A percentile compares a stretch with the other conserved stretches of the same genome.
Conservation (phyloP, 2,888 invertebrate species). For the Drosophila anceps region DNA sequence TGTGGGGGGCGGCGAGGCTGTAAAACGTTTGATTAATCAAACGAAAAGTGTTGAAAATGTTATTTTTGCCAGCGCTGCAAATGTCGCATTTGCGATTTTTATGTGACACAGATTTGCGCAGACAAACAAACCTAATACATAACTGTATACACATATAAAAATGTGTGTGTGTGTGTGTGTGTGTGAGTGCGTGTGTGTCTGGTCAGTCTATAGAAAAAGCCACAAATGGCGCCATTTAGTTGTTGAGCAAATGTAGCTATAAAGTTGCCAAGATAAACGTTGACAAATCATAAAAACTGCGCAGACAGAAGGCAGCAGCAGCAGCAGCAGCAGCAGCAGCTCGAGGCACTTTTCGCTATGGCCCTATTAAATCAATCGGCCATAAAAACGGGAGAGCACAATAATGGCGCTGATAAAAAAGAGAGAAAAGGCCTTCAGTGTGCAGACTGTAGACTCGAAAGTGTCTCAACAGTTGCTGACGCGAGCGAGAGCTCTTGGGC, state of each 20-base stretch:
- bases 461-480: slow-evolving; percentile 51
- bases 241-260: slow-evolving; percentile 66
- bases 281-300: slow-evolving; percentile 78
- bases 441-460: slow-evolving; percentile 14
- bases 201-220: slow-evolving; percentile 67
- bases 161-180: background rate
- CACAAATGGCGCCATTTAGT: slow-evolving; percentile 68
- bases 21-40: slow-evolving; percentile 73
- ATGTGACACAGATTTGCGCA: slow-evolving; percentile 68
- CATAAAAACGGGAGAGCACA: slow-evolving; percentile 45
- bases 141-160: slow-evolving; percentile 1
- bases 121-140: slow-evolving; percentile 17
- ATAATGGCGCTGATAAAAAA: slow-evolving; percentile 39
- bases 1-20: slow-evolving; percentile 23
- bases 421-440: background rate
- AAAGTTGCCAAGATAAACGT: slow-evolving; percentile 75
- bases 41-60: slow-evolving; percentile 80
- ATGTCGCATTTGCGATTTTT: slow-evolving; percentile 76
- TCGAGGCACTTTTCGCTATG: slow-evolving; percentile 29
- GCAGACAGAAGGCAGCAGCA: slow-evolving; percentile 44
- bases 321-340: too few relatives aligned
- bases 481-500: slow-evolving; percentile 25
- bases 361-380: slow-evolving; percentile 55
- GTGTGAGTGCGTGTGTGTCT: slow-evolving; percentile 9
- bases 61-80: slow-evolving; percentile 76